Evolutionary conservation across 1,140 invertebrate genomes (phyloP).

Genomic region (Brachionus angularis): DNA sequence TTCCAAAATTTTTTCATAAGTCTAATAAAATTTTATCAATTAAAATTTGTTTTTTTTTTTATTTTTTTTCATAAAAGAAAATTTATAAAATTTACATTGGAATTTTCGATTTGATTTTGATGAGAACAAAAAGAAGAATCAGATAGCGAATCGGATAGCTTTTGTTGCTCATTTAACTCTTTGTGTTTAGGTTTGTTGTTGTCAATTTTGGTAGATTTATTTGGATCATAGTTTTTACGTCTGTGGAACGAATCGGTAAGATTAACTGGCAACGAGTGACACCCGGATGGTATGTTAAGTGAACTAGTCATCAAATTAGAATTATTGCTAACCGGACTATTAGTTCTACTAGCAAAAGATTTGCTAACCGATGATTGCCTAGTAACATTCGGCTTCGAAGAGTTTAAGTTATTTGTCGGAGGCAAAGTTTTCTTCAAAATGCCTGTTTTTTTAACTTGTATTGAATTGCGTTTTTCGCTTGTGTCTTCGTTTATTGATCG

Average conservation of each 20-base stretch:
- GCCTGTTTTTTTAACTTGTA: not conserved
- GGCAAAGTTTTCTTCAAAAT: constrained; percentile 29
- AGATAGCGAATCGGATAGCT: not conserved
- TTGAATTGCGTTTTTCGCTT: no score
- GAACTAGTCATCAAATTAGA: not conserved
- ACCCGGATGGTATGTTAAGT: constrained; percentile 6
- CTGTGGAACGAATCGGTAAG: constrained; percentile 14
- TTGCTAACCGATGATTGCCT: not conserved
- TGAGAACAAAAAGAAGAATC: not conserved
- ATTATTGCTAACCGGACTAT: not conserved
- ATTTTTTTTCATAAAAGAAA: no score
- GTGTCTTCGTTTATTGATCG: not conserved
- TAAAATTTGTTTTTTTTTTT: no score
- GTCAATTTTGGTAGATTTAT: constrained; percentile 9
- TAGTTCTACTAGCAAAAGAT: not conserved
- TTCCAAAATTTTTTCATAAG: constrained; percentile 30
- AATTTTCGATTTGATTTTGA: not conserved
- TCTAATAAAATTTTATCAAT: not conserved
- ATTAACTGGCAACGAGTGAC: not conserved
- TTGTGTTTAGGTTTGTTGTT: constrained; percentile 18
- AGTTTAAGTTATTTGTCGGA: no score
- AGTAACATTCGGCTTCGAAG: not conserved
- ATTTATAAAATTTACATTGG: no score
- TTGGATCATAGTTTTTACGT: constrained; percentile 35
- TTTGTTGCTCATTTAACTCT: not conserved